These are phyloP conservation scores for Luidia sarsii DNA, from an alignment of 53 echinoderm and acorn worm genomes.

Conservation along the genomic window DNA sequence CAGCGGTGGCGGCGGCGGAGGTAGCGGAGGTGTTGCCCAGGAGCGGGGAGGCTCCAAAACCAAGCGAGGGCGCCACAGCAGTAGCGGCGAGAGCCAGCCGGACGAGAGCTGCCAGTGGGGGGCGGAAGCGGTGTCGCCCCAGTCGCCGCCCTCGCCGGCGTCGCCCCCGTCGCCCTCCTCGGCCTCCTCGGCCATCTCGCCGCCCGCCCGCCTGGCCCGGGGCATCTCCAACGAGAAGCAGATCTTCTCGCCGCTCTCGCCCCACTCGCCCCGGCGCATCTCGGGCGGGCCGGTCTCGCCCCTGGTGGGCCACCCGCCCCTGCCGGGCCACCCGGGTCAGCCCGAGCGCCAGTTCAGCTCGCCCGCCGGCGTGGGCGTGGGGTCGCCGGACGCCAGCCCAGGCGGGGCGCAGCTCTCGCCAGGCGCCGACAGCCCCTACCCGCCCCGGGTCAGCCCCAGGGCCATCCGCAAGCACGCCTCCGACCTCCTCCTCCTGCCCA, in stretches of 20 bases:
- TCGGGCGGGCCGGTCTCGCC: constrained; percentile 51
- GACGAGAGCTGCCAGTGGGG: constrained; percentile 32
- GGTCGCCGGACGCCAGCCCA: constrained; percentile 29
- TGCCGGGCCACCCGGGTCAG: constrained; percentile 36
- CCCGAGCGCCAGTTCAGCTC: constrained; percentile 61
- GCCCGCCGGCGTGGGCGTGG: constrained; percentile 29
- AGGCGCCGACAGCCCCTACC: constrained; percentile 1
- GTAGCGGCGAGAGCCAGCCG: constrained; percentile 42
- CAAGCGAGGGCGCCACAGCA: constrained; percentile 43
- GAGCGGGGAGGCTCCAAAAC: constrained; percentile 11
- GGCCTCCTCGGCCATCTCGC: constrained; percentile 29
- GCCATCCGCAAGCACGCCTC: constrained; percentile 58
- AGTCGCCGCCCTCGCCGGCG: constrained; percentile 9
- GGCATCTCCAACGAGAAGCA: constrained; percentile 64
- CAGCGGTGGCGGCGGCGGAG: not conserved
- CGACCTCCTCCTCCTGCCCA: constrained; percentile 42
- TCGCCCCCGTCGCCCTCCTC: constrained; percentile 26
- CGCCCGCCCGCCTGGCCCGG: constrained; percentile 45
- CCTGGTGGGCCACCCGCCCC: constrained; percentile 44
- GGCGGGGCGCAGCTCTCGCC: constrained; percentile 36
- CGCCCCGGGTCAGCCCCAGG: constrained; percentile 50
- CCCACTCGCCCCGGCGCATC: constrained; percentile 55
- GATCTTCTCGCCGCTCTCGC: constrained; percentile 44
- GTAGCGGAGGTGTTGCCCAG: not conserved
- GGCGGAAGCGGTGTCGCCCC: not conserved